Percentiles rank a stretch among this genome's conserved stretches.
Conservation (phyloP, 2,888 invertebrate species). For the Synanthedon formicaeformis region DNA sequence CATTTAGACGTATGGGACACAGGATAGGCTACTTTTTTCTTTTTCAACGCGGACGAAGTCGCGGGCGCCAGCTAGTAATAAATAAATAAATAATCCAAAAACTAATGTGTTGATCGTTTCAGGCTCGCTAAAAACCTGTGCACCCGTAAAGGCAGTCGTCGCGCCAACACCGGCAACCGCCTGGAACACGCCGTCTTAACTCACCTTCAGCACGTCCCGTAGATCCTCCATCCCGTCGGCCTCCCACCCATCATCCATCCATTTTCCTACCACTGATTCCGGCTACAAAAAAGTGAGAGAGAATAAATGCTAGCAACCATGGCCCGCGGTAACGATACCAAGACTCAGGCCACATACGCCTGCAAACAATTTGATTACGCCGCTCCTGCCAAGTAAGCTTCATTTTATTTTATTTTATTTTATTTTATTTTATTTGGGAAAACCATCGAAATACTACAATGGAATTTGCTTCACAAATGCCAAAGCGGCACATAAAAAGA, state of each 20-base stretch:
- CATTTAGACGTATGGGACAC: too few species aligned
- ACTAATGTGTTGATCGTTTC: conserved; percentile 19
- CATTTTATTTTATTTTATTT: too few species aligned
- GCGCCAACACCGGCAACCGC: conserved; percentile 86
- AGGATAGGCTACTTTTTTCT: too few species aligned
- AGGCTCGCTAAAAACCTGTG: conserved; percentile 86
- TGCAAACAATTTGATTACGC: conserved; percentile 53
- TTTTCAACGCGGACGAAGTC: too few species aligned
- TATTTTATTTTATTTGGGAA: too few species aligned
- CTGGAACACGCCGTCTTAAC: conserved; percentile 87
- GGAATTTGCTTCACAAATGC: too few species aligned
- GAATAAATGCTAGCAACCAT: conserved; percentile 31
- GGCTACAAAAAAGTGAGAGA: conserved; percentile 30
- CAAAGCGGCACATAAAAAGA: too few species aligned
- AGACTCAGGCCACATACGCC: conserved; percentile 53
- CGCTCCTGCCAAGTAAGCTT: conserved; percentile 49
- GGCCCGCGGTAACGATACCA: conserved; percentile 67
- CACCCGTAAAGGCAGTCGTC: conserved; percentile 85
- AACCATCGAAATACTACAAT: too few species aligned
- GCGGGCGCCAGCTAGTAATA: too few species aligned
- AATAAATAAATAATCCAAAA: too few species aligned
- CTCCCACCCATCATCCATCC: conserved; percentile 20
- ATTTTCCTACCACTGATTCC: conserved; percentile 38
- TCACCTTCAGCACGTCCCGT: conserved; percentile 88
- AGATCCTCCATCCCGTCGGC: conserved; percentile 38